Base-by-base conservation (phyloP, 2,888 invertebrate genomes). In the Zonitis immaculata region DNA sequence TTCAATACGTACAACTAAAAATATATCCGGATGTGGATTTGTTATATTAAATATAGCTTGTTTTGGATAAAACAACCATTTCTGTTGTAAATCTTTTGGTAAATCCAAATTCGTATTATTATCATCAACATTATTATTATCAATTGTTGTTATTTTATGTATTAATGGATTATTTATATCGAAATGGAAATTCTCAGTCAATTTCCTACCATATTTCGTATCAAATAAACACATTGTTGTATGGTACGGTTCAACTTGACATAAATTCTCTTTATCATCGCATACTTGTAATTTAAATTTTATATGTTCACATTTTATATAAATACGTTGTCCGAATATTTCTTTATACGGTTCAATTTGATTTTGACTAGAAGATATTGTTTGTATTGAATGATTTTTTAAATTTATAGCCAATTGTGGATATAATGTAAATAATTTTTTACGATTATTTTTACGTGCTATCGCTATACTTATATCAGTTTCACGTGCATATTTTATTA, bases 171-270 rank as follows among this genome's bases (percentile, higher is more conserved):
- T 85, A 77, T 93, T 93, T 12, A 92, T 79, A 73, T 93, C 91
- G 69, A 92, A 91, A 74, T 93, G 88, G 77, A 95, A 95, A 76
- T 93, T 94, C 74, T 96, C 96, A 1, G 94, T 91, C 59, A 97
- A 79, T 77, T 96, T 96, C 69, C 86, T 83, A 30, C 89, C 89
- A 61, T 86, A 86, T 69, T 88, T 87, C 6, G 89, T 90, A 79
- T 98, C 97, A 75, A 91, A 98, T 39, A 98, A 77, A 51, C 93
- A 88, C 62, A 98, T 76, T 44, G 89, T 86, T 16, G 95, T 88
- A 71, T 91, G 91, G 77, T 97, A 97, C 0, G 98, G 97, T 73
- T 98, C 98, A 49, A 97, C 88, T 80, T 89, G 89, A 65, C 70
- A 72, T 51, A 89, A 71, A 48, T 86, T 79, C 62, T 91, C 89